Base-by-base conservation (phyloP, 2,113 vertebrate species). In the Oenanthe melanoleuca region DNA sequence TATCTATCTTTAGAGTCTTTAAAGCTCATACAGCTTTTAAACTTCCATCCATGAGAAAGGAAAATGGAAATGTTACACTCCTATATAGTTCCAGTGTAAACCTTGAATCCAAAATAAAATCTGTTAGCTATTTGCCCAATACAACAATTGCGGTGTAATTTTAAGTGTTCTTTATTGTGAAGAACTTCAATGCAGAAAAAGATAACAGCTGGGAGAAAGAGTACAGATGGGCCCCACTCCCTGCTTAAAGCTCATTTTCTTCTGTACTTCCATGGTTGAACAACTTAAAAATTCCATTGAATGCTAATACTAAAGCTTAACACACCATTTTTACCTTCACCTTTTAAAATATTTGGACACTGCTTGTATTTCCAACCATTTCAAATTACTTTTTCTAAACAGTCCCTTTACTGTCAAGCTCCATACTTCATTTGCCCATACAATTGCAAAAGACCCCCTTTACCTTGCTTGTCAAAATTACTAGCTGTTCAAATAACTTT, bases 1-100 rank as follows among this genome's bases (percentile, higher is more conserved):
- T 91, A 95, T 42, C 78, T 93, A 91, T 93, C 95, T 95, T 96
- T 50, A 90, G 75, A 92, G 45, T 12, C 78, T 74, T 90, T 92
- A 91, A 60, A 88, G 20, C 25, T 78, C 37, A 70, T 42, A 82
- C 0, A 0, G 42, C 70, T 94, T 91, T 94, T 80, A 70, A 93
- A 80, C 24, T 3, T 11, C 69, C 4, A 6, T 81, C 37, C 49
- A 40, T 53, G 47, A 47, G 38, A 85, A 80, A 55, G 29, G 33
- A 93, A 94, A 96, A 80, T 37, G 2, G 1, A 86, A 91, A 75
- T 3, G 2, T 34, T 89, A 88, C 14, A 42, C 21, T 71, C 22
- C 44, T 69, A 25, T 57, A 56, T 28, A 88, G 45, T 84, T 92
- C 52, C 47, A 77, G 57, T 44, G 37, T 82, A 80, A 95, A 72